Percentiles rank a stretch among this genome's conserved stretches.
Conservation (phyloP, 2,113 vertebrate species). For the Potamarius usumacintae region DNA sequence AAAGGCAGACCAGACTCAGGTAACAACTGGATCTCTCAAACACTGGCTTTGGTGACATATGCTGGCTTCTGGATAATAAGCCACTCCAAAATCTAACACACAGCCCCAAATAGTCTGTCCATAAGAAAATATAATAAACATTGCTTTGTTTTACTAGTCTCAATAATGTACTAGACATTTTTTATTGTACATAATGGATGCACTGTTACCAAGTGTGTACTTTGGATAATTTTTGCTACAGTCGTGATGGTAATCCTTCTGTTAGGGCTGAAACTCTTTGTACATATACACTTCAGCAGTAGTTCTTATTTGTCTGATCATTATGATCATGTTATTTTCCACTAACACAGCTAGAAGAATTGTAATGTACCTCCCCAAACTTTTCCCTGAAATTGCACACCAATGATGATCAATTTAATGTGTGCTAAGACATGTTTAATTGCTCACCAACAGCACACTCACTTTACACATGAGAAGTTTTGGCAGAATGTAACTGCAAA, state of each 20-base stretch:
- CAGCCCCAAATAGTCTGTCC: not conserved
- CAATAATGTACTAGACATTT: not conserved
- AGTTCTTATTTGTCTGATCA: not conserved
- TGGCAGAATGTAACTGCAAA: not conserved
- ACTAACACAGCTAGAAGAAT: not conserved
- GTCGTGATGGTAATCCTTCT: not conserved
- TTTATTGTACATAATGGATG: not conserved
- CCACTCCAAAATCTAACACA: not conserved
- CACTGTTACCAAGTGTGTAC: not conserved
- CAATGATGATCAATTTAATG: not conserved
- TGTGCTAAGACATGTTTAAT: not conserved
- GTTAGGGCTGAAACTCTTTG: not conserved
- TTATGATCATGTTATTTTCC: not conserved
- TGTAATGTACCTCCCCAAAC: not conserved
- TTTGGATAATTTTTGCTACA: not conserved
- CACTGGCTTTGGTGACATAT: not conserved
- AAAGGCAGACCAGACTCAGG: conserved; percentile 78
- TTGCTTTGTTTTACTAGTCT: not conserved
- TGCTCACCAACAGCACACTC: not conserved
- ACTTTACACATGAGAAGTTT: not conserved
- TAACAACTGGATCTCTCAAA: conserved; percentile 47
- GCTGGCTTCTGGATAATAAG: not conserved
- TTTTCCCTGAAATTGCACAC: not conserved
- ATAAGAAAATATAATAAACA: not conserved
- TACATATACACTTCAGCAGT: not conserved